These are phyloP conservation scores for Catostylus mosaicus DNA, from an alignment of 30 jellyfish, hydroid and myxozoan genomes.

Conservation along the genomic window DNA sequence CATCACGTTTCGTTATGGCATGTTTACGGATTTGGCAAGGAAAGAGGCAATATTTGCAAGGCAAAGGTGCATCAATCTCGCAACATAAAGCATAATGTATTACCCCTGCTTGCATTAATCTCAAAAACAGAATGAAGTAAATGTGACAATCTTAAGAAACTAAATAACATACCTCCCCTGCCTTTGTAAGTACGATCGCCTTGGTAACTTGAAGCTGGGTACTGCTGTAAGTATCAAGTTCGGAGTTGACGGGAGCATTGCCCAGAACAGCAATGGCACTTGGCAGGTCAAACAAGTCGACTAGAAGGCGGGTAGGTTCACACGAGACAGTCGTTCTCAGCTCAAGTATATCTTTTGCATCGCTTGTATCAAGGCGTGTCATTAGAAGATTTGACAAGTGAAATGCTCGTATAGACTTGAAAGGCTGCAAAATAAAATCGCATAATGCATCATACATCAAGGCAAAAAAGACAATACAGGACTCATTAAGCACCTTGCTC, in stretches of 20 bases:
- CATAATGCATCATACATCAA: too few species aligned
- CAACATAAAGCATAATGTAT: too few species aligned
- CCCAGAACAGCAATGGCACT: slow-evolving; percentile 15
- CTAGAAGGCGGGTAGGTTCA: slow-evolving; percentile 24
- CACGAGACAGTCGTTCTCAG: not conserved
- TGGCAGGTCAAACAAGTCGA: slow-evolving; percentile 44
- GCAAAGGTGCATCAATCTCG: too few species aligned
- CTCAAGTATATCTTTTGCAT: not conserved
- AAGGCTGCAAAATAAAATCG: not conserved
- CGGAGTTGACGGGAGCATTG: not conserved
- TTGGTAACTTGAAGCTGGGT: slow-evolving; percentile 14
- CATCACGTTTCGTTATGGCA: too few species aligned
- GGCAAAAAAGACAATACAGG: too few species aligned
- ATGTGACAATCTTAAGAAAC: too few species aligned
- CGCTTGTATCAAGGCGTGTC: slow-evolving; percentile 1
- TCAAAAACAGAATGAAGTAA: too few species aligned
- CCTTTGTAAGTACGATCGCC: slow-evolving; percentile 34
- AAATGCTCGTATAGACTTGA: slow-evolving; percentile 32
- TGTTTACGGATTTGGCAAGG: too few species aligned
- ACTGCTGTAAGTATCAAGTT: not conserved
- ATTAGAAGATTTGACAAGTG: slow-evolving; percentile 12
- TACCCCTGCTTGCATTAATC: too few species aligned
- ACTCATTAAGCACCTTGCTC: too few species aligned
- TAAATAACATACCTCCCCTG: slow-evolving; percentile 57
- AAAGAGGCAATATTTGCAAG: too few species aligned